phyloP scores from a whole-genome alignment of 2,797 vertebrate species.

The Acipenser ruthenus region DNA sequence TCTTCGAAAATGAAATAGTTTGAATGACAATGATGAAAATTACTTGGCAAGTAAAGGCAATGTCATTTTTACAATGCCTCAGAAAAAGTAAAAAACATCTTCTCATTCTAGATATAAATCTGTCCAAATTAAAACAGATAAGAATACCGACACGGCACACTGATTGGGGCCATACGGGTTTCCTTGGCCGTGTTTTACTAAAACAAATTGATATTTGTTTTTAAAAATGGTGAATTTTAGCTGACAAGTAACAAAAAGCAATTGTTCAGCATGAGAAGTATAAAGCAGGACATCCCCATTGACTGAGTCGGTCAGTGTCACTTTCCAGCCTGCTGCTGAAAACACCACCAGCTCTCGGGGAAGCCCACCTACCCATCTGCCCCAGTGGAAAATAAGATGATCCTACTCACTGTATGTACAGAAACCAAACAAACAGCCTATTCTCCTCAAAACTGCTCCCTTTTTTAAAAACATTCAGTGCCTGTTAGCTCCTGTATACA shows the following conservation, averaged over 20 bases:
- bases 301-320: neutral
- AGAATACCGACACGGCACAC: no score
- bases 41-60: no score
- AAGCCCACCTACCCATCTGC: conserved; percentile 2
- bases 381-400: neutral
- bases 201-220: no score
- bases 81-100: no score
- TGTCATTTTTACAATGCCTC: no score
- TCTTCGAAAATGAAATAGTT: no score
- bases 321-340: neutral
- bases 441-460: neutral
- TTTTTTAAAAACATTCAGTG: neutral
- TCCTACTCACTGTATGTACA: neutral
- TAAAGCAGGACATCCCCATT: neutral
- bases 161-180: no score
- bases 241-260: neutral
- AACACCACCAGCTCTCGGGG: neutral
- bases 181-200: no score
- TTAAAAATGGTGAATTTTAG: no score
- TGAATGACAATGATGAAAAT: no score
- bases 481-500: neutral
- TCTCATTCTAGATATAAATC: no score
- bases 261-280: neutral
- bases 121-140: no score
- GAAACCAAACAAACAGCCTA: neutral